Base-by-base conservation (phyloP, 2,797 vertebrate genomes). In the Mionectes olivaceus region DNA sequence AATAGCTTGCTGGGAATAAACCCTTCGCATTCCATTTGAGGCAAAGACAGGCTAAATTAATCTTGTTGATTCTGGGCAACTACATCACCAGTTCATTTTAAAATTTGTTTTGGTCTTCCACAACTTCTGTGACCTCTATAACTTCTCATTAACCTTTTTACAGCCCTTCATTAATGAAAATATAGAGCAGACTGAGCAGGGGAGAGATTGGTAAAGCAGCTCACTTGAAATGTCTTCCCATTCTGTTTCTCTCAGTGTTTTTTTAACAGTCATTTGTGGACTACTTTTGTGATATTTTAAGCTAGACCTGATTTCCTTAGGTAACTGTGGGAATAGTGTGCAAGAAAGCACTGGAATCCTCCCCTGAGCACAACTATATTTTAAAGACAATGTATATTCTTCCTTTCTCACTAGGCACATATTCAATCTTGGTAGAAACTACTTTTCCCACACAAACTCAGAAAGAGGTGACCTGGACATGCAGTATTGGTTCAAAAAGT, bases 1-100 rank as follows among this genome's bases (percentile, higher is more conserved):
- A 93, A 84, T 87, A 90, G 81, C 67, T 93, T 91, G 70, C 87
- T 33, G 69, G 81, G 81, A 93, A 74, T 79, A 90, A 92, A 89
- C 50, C 55, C n/a, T 76, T 89, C 11, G 1, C 59, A 37, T 43
- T 50, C 46, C 39, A 55, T 73, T 84, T 69, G 74, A 89, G 73
- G 65, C 37, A 73, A 93, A 92, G 75, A 76, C 52, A 90, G 41
- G 35, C 35, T 87, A 81, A 94, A 96, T 84, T 87, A 46, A 73
- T 94, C 75, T 77, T 81, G 60, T 85, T 92, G 75, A 41, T 86
- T 88, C 79, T 86, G 69, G 69, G 68, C 53, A 86, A 47, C 65
- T 71, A 57, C 44, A 80, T 75, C 43, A 70, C 53, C 30, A 56
- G 44, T 59, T 88, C 8, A 28, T 91, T 95, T 94, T 43, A 75